Percentiles rank a stretch among this genome's conserved stretches.
phyloP scores from a whole-genome alignment of 2,888 invertebrate genomes.

The Dugesia japonica region DNA sequence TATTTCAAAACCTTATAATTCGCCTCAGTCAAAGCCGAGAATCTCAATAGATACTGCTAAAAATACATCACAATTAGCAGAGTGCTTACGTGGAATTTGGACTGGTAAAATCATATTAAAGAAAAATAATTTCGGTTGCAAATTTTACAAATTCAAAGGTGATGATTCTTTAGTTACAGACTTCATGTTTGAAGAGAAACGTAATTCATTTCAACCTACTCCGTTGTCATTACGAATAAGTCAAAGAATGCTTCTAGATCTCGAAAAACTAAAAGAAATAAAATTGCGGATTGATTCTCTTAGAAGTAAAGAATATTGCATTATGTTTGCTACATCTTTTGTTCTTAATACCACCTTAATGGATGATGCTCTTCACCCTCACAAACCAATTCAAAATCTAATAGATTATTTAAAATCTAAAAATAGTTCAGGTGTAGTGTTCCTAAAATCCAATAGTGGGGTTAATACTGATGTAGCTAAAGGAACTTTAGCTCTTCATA shows the following conservation, averaged over 20 bases:
- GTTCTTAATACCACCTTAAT: not conserved
- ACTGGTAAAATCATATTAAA: conserved; percentile 82
- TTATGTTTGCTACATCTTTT: not conserved
- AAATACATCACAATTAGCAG: conserved; percentile 44
- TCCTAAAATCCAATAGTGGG: conserved; percentile 50
- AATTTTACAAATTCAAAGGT: conserved; percentile 80
- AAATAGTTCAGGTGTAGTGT: conserved; percentile 92
- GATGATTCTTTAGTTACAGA: conserved; percentile 67
- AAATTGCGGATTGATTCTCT: not conserved
- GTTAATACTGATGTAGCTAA: not conserved
- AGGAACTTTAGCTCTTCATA: conserved; percentile 21
- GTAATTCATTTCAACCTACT: not conserved
- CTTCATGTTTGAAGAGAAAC: not conserved
- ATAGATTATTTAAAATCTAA: conserved; percentile 92
- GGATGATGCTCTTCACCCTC: conserved; percentile 16
- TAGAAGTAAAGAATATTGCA: not conserved
- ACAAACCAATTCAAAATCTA: conserved; percentile 68
- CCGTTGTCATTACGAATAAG: not conserved
- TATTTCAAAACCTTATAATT: not conserved
- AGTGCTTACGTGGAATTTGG: conserved; percentile 59
- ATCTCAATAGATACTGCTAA: conserved; percentile 35
- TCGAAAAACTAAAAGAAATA: not conserved
- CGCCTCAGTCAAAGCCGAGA: not conserved
- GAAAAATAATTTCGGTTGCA: conserved; percentile 83
- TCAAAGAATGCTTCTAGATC: not conserved